Percentiles rank a stretch among this genome's conserved stretches.
These are phyloP conservation scores for Parauchenoglanis ngamensis DNA, from an alignment of 2,797 vertebrate genomes.

Conservation along the genomic window DNA sequence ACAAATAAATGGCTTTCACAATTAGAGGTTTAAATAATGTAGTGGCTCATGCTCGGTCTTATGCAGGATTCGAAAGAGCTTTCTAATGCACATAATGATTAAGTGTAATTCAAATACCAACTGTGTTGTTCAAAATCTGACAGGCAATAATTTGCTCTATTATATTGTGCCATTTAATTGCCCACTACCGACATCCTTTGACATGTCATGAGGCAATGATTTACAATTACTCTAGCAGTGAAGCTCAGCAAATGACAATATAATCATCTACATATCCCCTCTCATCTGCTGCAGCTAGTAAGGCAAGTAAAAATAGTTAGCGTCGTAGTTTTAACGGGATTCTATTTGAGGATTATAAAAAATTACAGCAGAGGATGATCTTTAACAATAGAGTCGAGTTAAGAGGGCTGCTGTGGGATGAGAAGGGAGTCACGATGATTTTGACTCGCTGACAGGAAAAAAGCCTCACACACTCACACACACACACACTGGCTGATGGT, in stretches of 20 bases:
- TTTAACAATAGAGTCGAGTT: slow-evolving; percentile 58
- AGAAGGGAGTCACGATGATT: slow-evolving; percentile 47
- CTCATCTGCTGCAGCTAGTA: slow-evolving; percentile 87
- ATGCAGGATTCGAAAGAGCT: slow-evolving; percentile 93
- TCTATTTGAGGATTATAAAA: slow-evolving; percentile 77
- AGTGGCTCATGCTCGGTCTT: slow-evolving; percentile 90
- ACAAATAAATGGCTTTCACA: slow-evolving; percentile 94
- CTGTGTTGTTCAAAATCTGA: slow-evolving; percentile 96
- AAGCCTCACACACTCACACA: slow-evolving; percentile 23
- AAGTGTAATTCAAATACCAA: slow-evolving; percentile 97
- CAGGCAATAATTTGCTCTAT: slow-evolving; percentile 96
- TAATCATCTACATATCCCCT: slow-evolving; percentile 91
- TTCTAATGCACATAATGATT: slow-evolving; percentile 96
- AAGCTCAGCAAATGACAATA: slow-evolving; percentile 95
- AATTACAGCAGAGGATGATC: slow-evolving; percentile 60
- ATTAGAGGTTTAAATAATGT: slow-evolving; percentile 95
- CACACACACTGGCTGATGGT: slow-evolving; percentile 44
- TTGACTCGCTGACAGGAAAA: slow-evolving; percentile 56
- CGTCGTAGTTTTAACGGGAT: slow-evolving; percentile 76
- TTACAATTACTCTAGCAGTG: slow-evolving; percentile 95
- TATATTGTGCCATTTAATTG: slow-evolving; percentile 97
- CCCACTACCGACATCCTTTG: slow-evolving; percentile 92
- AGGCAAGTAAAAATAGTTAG: slow-evolving; percentile 81
- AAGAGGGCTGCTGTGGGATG: slow-evolving; percentile 54
- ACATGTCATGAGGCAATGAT: slow-evolving; percentile 95